phyloP scores from a whole-genome alignment of 2,888 invertebrate genomes.

The Drosophila helvetica region DNA sequence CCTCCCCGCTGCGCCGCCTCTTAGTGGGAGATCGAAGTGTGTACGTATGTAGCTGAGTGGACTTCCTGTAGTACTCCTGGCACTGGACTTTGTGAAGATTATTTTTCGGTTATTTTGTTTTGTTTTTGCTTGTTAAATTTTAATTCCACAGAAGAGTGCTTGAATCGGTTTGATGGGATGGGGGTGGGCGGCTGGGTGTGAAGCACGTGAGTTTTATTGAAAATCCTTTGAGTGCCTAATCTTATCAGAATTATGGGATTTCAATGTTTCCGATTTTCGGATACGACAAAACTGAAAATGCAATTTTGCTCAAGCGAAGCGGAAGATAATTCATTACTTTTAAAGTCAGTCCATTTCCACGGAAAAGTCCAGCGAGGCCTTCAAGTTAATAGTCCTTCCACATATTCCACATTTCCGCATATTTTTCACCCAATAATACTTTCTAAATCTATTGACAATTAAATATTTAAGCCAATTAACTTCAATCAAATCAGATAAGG shows the following conservation, averaged over 20 bases:
- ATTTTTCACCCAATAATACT: no score
- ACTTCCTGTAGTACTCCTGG: conserved; percentile 8
- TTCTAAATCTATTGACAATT: no score
- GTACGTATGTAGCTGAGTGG: conserved; percentile 31
- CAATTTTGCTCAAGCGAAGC: background rate
- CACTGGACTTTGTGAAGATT: conserved; percentile 32
- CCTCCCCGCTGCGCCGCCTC: background rate
- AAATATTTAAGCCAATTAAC: no score
- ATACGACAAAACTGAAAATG: background rate
- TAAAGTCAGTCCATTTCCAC: background rate
- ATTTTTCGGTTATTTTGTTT: conserved; percentile 35
- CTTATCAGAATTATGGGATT: conserved; percentile 36
- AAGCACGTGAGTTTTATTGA: conserved; percentile 28
- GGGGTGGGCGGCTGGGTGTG: conserved; percentile 10
- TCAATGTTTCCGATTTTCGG: conserved; percentile 15
- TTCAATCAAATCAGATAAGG: no score
- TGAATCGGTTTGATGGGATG: conserved; percentile 5
- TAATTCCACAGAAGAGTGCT: conserved; percentile 38
- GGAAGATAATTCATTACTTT: background rate
- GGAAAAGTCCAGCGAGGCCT: no score
- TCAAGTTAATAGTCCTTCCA: no score
- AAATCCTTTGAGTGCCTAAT: conserved; percentile 38
- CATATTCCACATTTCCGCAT: no score
- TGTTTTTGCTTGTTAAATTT: conserved; percentile 43
- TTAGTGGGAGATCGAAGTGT: conserved; percentile 4